A percentile compares a stretch with the other conserved stretches of the same genome.
Evolutionary conservation across 2,113 vertebrate genomes (phyloP).

Genomic region (Natator depressus): DNA sequence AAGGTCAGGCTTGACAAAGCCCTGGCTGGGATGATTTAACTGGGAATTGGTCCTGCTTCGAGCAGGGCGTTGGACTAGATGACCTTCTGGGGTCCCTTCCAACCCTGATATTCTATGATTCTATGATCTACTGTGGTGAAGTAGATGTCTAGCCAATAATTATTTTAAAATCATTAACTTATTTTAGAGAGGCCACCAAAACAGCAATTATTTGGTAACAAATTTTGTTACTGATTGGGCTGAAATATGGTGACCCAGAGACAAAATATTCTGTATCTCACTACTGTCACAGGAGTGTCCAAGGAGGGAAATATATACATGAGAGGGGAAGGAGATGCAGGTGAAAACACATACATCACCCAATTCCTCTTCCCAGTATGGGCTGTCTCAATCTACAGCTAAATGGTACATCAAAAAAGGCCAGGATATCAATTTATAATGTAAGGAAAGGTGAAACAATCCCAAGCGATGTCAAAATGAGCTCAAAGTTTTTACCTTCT

Average conservation of each 20-base stretch:
- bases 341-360: background rate
- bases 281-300: too few relatives aligned
- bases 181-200: background rate
- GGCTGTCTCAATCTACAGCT: too few relatives aligned
- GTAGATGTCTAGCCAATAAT: background rate
- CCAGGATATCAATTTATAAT: too few relatives aligned
- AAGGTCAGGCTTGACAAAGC: too few relatives aligned
- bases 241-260: too few relatives aligned
- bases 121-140: background rate
- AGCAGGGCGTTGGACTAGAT: too few relatives aligned
- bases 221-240: background rate
- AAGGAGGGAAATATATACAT: background rate
- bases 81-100: too few relatives aligned
- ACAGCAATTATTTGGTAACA: background rate
- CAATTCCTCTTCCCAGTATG: background rate
- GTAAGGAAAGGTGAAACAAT: background rate
- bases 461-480: background rate
- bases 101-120: too few relatives aligned
- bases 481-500: too few relatives aligned
- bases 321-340: accelerated
- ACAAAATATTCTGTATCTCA: too few relatives aligned
- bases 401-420: background rate
- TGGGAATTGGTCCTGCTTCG: too few relatives aligned
- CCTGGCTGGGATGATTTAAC: too few relatives aligned
- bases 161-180: background rate